Evolutionary conservation across 2,113 vertebrate species (phyloP).

Genomic region (Penelope pileata): DNA sequence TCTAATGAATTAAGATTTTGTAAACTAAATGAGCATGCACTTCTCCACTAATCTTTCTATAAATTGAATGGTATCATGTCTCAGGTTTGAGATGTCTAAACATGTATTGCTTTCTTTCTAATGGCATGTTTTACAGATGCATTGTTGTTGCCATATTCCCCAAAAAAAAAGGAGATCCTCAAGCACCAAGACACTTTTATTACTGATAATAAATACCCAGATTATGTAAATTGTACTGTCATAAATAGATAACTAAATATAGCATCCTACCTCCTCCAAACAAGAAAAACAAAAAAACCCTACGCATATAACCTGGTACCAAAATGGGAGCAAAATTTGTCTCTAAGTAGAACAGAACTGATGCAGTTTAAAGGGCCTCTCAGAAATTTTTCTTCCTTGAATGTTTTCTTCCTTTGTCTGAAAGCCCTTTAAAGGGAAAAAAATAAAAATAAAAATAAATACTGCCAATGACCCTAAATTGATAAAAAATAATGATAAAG

Average conservation of each 20-base stretch:
- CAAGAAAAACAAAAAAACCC: neutral
- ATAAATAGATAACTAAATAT: neutral
- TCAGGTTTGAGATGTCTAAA: neutral
- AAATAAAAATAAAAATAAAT: neutral
- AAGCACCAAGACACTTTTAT: neutral
- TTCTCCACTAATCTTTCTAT: neutral
- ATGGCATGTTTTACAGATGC: neutral
- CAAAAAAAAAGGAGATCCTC: neutral
- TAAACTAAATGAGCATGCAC: neutral
- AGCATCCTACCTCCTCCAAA: neutral
- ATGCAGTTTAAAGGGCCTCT: neutral
- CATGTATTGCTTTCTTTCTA: neutral
- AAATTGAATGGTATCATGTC: neutral
- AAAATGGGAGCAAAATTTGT: neutral
- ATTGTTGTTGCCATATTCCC: neutral
- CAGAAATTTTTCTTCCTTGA: neutral
- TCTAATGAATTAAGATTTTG: neutral
- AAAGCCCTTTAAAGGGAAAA: neutral
- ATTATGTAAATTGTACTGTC: neutral
- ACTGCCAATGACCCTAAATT: neutral
- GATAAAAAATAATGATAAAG: neutral
- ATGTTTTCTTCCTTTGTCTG: neutral
- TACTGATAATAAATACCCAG: neutral
- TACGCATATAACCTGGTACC: accelerated
- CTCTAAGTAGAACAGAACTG: neutral